phyloP scores from a whole-genome alignment of 1,140 invertebrate species.

The Diachasma alloeum region DNA sequence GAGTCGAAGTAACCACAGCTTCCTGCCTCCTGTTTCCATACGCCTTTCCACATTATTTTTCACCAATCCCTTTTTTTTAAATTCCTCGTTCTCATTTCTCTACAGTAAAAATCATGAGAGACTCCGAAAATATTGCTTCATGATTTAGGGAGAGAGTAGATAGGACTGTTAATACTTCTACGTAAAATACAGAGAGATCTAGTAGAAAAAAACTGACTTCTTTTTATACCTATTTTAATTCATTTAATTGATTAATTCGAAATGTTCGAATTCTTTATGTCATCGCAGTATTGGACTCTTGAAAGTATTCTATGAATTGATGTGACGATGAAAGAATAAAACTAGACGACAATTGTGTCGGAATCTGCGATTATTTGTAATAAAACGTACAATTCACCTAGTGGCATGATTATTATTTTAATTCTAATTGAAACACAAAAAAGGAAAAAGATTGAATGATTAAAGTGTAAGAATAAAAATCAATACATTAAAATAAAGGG shows the following conservation, averaged over 20 bases:
- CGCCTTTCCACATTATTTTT: neutral
- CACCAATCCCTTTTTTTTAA: neutral
- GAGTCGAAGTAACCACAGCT: neutral
- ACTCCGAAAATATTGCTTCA: neutral
- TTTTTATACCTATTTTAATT: neutral
- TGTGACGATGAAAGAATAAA: neutral
- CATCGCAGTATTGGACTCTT: slow-evolving; percentile 15
- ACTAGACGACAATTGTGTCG: neutral
- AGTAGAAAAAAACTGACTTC: neutral
- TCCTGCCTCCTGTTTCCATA: neutral
- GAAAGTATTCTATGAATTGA: slow-evolving; percentile 35
- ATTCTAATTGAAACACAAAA: slow-evolving; percentile 11
- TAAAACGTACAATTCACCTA: neutral
- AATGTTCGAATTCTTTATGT: neutral
- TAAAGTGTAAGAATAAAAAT: neutral
- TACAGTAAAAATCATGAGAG: neutral
- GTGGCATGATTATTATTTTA: slow-evolving; percentile 38
- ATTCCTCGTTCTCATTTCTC: neutral
- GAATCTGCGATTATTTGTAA: neutral
- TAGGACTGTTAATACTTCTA: slow-evolving; percentile 30
- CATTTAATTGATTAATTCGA: neutral
- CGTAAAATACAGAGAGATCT: slow-evolving; percentile 3
- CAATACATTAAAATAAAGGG: neutral
- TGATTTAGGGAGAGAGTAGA: slow-evolving; percentile 40
- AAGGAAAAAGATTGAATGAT: slow-evolving; percentile 31